Conservation (phyloP, 2,888 invertebrate genomes). For the Hirtodrosophila trivittata region DNA sequence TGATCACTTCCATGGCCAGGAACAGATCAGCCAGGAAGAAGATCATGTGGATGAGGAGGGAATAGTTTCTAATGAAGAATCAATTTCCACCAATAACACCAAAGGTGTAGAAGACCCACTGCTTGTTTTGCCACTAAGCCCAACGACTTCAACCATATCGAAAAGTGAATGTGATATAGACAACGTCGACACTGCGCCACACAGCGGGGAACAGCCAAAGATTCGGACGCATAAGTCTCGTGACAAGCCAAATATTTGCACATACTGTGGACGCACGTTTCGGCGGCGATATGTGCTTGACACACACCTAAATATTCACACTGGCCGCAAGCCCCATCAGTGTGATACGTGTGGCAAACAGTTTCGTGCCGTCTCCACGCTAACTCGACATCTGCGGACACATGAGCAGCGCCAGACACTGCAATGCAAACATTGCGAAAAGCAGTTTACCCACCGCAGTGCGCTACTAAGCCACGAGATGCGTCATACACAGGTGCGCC, state of each 20-base stretch:
- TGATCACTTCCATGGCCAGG: conserved; percentile 37
- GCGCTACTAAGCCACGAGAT: conserved; percentile 64
- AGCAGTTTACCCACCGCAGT: conserved; percentile 60
- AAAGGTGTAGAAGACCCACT: conserved; percentile 20
- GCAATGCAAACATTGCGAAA: conserved; percentile 57
- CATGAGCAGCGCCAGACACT: conserved; percentile 47
- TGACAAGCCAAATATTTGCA: conserved; percentile 53
- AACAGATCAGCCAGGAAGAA: neutral
- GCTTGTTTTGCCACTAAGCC: conserved; percentile 7
- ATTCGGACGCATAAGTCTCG: conserved; percentile 52
- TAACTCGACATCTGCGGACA: conserved; percentile 64
- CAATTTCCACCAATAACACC: neutral
- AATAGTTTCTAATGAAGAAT: too few relatives aligned
- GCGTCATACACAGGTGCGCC: conserved; percentile 63
- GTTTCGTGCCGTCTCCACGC: conserved; percentile 64
- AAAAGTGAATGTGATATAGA: conserved; percentile 8
- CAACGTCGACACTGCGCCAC: conserved; percentile 16
- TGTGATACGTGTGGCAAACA: conserved; percentile 67
- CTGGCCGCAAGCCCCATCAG: conserved; percentile 64
- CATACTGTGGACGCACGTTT: conserved; percentile 65
- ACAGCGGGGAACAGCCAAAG: conserved; percentile 21
- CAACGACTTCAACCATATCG: neutral
- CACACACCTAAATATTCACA: conserved; percentile 67
- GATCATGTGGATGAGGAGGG: neutral
- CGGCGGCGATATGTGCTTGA: conserved; percentile 62